Evolutionary conservation across 2,888 invertebrate genomes (phyloP).

Genomic region (Patella depressa): DNA sequence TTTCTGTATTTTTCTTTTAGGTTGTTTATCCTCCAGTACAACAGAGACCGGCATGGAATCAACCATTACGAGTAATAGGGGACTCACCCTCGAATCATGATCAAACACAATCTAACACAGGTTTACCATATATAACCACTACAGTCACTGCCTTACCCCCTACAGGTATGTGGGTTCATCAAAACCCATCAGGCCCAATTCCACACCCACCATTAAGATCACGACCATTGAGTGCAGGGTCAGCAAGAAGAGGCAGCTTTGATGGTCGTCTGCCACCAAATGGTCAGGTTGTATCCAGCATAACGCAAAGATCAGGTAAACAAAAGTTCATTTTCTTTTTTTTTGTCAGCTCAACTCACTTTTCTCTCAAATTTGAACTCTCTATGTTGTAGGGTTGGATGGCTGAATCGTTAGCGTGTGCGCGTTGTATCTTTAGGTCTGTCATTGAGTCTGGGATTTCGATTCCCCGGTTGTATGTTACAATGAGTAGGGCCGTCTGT

Average conservation of each 20-base stretch:
- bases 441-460: too few relatives aligned
- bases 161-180: slow-evolving; percentile 43
- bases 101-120: slow-evolving; percentile 13
- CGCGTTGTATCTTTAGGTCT: too few relatives aligned
- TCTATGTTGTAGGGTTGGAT: too few relatives aligned
- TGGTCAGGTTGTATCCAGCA: neutral
- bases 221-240: slow-evolving; percentile 67
- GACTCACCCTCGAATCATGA: slow-evolving; percentile 18
- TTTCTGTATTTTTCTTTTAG: slow-evolving; percentile 35
- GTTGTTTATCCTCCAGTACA: slow-evolving; percentile 60
- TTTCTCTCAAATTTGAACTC: too few relatives aligned
- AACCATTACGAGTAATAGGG: slow-evolving; percentile 46
- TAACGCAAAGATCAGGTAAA: neutral
- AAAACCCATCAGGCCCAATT: slow-evolving; percentile 44
- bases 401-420: too few relatives aligned
- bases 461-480: too few relatives aligned
- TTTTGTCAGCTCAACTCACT: too few relatives aligned
- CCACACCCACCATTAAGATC: slow-evolving; percentile 62
- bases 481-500: too few relatives aligned
- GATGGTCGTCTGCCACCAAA: neutral
- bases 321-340: too few relatives aligned
- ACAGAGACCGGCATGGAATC: slow-evolving; percentile 62
- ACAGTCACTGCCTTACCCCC: slow-evolving; percentile 23
- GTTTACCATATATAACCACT: slow-evolving; percentile 47
- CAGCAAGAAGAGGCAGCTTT: slow-evolving; percentile 32